These are phyloP conservation scores for Platyscapa corneri DNA, from an alignment of 1,140 invertebrate species.

Conservation along the genomic window DNA sequence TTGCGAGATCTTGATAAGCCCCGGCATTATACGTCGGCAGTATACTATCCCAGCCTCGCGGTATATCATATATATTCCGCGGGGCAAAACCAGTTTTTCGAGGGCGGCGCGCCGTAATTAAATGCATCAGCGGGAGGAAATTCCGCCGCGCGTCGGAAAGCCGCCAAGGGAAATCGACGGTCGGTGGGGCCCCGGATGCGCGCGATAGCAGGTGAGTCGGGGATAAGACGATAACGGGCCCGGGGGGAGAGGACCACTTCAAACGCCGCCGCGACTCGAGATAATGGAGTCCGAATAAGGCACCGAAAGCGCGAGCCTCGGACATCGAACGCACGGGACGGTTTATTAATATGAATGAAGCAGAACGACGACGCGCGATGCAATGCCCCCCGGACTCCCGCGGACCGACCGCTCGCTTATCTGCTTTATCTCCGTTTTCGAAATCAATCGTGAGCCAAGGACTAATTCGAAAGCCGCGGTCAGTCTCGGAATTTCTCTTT, in stretches of 20 bases:
- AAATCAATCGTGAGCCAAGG: not conserved
- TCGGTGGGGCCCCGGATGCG: no score
- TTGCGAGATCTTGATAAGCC: constrained; percentile 71
- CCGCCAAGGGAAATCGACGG: not conserved
- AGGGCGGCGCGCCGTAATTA: constrained; percentile 60
- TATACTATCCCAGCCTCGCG: constrained; percentile 60
- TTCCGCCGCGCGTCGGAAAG: not conserved
- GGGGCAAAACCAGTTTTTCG: constrained; percentile 63
- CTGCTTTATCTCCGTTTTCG: not conserved
- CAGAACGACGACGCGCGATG: no score
- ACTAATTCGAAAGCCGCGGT: not conserved
- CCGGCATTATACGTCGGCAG: constrained; percentile 67
- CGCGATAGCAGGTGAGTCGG: not conserved
- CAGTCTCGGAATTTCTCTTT: not conserved
- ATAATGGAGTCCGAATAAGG: not conserved
- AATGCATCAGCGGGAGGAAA: constrained; percentile 59
- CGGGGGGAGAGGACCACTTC: not conserved
- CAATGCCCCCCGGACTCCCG: not conserved
- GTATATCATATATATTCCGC: constrained; percentile 57
- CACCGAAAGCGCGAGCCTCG: not conserved
- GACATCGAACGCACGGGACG: no score
- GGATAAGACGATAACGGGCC: not conserved
- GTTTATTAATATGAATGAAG: not conserved
- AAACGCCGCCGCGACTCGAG: not conserved
- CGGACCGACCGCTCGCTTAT: not conserved